Conservation (phyloP, 2,113 vertebrate genomes). For the Opisthocomus hoazin region DNA sequence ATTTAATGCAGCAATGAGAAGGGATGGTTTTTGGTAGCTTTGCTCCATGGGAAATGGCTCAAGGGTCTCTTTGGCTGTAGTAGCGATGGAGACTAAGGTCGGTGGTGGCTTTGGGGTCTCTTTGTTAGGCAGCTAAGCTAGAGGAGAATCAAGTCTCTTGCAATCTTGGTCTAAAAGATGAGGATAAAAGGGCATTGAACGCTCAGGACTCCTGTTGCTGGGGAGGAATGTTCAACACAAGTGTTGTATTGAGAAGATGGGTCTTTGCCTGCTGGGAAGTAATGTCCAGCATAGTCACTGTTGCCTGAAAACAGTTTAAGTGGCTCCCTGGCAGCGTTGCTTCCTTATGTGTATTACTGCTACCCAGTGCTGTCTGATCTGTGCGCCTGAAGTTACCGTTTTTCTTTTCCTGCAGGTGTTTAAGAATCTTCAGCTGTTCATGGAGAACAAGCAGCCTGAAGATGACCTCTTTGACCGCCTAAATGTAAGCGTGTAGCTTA, state of each 20-base stretch:
- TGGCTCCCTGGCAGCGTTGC: background rate
- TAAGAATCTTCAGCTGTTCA: constrained; percentile 95
- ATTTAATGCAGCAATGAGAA: background rate
- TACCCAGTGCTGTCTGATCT: background rate
- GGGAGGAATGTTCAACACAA: background rate
- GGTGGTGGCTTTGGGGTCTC: background rate
- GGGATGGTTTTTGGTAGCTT: background rate
- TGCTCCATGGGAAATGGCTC: background rate
- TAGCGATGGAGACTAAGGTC: background rate
- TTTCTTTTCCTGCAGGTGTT: constrained; percentile 81
- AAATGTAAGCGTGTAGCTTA: constrained; percentile 79
- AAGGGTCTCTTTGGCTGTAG: background rate
- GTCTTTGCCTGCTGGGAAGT: background rate
- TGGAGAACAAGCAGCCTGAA: constrained; percentile 96
- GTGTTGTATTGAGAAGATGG: background rate
- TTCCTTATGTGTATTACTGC: background rate
- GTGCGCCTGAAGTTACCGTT: background rate
- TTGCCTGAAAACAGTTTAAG: background rate
- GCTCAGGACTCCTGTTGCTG: background rate
- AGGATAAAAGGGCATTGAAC: background rate
- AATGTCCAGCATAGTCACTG: background rate
- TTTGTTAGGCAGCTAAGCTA: background rate
- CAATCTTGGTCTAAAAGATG: background rate
- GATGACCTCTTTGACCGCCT: constrained; percentile 97
- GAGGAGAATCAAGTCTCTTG: background rate